Conservation (phyloP, 2,888 invertebrate species). For the Leuctra nigra region DNA sequence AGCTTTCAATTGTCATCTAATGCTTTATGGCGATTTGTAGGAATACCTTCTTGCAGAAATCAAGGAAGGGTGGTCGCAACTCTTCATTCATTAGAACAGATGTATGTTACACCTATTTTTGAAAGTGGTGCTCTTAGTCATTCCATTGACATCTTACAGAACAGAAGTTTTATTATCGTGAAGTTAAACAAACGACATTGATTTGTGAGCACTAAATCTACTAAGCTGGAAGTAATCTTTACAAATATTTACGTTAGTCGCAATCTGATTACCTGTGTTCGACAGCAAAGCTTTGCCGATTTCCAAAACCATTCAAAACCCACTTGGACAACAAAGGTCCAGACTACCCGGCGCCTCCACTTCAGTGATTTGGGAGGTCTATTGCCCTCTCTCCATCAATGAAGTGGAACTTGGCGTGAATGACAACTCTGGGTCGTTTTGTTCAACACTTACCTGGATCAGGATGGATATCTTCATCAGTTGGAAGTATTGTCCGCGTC, state of each 20-base stretch:
- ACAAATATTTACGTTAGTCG: slow-evolving; percentile 10
- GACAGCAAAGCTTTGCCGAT: background rate
- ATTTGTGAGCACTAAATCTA: slow-evolving; percentile 6
- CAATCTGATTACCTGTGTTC: slow-evolving; percentile 3
- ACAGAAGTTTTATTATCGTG: background rate
- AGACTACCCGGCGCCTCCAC: background rate
- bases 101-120: no score
- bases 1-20: no score
- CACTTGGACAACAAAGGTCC: background rate
- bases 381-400: slow-evolving; percentile 3
- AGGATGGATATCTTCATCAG: slow-evolving; percentile 1
- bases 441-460: background rate
- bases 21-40: no score
- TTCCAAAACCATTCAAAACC: background rate
- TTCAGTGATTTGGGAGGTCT: slow-evolving; percentile 1
- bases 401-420: background rate
- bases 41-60: no score
- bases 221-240: slow-evolving; percentile 7
- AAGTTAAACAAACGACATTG: background rate
- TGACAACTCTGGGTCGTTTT: slow-evolving; percentile 4
- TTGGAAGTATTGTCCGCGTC: background rate
- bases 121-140: no score
- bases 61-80: no score
- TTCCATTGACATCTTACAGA: background rate
- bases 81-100: no score